phyloP scores from a whole-genome alignment of 2,888 invertebrate species.

The Andrena camellia region DNA sequence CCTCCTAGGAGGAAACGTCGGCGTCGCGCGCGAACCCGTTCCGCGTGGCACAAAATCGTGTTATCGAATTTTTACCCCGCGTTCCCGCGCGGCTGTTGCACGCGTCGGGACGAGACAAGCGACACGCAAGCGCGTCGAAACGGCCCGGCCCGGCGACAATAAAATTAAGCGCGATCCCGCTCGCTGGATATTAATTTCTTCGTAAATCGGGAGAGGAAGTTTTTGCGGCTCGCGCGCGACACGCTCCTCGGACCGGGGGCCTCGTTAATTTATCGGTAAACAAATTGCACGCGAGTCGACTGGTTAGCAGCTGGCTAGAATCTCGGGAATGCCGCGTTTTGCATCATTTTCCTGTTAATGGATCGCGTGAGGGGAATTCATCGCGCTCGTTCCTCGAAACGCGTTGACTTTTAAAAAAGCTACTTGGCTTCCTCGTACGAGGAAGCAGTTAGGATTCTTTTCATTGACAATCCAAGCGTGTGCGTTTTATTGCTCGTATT shows the following conservation, averaged over 20 bases:
- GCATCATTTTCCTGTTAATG: constrained; percentile 1
- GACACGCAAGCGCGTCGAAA: background rate
- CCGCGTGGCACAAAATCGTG: background rate
- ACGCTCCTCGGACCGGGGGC: background rate
- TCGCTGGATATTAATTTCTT: background rate
- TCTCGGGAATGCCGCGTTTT: background rate
- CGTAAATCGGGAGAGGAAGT: background rate
- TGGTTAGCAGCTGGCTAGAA: background rate
- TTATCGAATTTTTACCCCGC: background rate
- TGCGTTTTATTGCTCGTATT: too few relatives aligned
- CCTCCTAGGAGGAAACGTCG: background rate
- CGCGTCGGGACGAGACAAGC: background rate
- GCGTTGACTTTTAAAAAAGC: background rate
- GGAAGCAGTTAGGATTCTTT: background rate
- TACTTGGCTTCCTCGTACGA: background rate
- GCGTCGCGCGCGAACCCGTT: background rate
- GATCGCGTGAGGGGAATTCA: background rate
- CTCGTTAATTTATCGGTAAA: constrained; percentile 3
- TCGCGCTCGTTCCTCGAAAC: background rate
- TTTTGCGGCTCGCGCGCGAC: background rate
- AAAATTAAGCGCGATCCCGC: background rate
- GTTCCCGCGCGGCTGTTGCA: background rate
- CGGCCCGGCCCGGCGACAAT: background rate
- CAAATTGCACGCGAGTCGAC: constrained; percentile 4
- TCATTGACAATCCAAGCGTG: too few relatives aligned